phyloP scores from a whole-genome alignment of 2,113 vertebrate species.

The Zapus hudsonius region DNA sequence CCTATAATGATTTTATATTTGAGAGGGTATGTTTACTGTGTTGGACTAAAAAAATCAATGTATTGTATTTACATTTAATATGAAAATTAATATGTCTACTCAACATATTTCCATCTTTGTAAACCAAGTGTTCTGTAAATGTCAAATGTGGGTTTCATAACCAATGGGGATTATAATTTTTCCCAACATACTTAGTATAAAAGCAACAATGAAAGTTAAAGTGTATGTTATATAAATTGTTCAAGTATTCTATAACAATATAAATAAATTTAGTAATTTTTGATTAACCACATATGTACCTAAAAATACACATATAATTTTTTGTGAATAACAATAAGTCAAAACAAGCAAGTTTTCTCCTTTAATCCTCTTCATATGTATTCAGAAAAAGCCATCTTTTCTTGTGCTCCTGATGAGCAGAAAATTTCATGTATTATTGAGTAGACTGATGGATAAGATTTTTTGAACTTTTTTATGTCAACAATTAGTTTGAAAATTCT shows the following conservation, averaged over 20 bases:
- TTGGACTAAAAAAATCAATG: neutral
- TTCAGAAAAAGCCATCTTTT: neutral
- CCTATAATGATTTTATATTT: neutral
- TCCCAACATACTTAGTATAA: neutral
- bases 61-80: neutral
- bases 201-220: neutral
- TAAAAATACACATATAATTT: neutral
- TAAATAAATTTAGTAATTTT: neutral
- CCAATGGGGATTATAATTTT: neutral
- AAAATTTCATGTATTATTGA: neutral
- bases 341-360: neutral
- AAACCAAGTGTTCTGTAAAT: neutral
- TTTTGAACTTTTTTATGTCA: neutral
- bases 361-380: neutral
- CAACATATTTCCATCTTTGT: neutral
- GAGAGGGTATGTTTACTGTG: neutral
- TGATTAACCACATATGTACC: neutral
- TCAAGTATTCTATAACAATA: neutral
- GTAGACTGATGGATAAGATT: neutral
- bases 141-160: neutral
- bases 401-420: neutral
- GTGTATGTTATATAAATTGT: neutral
- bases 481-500: neutral
- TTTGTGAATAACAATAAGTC: neutral
- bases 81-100: neutral